Evolutionary conservation across 1,140 invertebrate genomes (phyloP).

Genomic region (Pristionchus pacificus): DNA sequence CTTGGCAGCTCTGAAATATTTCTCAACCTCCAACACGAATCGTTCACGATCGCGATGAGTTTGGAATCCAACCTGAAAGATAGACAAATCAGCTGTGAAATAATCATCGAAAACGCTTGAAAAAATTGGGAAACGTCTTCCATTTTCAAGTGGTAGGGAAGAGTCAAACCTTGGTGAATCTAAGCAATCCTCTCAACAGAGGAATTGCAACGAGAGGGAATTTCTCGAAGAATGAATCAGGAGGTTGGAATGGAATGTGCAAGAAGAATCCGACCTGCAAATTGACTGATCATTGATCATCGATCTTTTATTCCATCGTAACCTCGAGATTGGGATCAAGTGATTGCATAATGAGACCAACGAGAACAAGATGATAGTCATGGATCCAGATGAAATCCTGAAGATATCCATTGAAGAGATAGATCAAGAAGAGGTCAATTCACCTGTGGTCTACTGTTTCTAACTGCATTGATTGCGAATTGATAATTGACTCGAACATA

Average conservation of each 20-base stretch:
- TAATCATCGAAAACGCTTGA: constrained; percentile 22
- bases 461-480: constrained; percentile 54
- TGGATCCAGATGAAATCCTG: constrained; percentile 57
- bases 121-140: constrained; percentile 18
- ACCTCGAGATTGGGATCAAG: constrained; percentile 52
- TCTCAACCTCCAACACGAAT: constrained; percentile 47
- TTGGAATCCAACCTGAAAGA: constrained; percentile 52
- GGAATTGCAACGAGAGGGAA: constrained; percentile 46
- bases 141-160: constrained; percentile 8
- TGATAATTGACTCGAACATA: constrained; percentile 57
- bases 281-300: neutral
- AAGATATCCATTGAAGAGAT: constrained; percentile 23
- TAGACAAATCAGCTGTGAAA: constrained; percentile 28
- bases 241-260: constrained; percentile 57
- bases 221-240: constrained; percentile 54
- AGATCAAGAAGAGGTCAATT: neutral
- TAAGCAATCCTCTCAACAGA: constrained; percentile 47
- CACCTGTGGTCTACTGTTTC: constrained; percentile 52
- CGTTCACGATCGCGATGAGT: constrained; percentile 52
- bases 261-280: constrained; percentile 52
- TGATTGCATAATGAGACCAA: constrained; percentile 55
- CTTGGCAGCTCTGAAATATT: constrained; percentile 45
- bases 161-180: constrained; percentile 52
- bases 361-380: constrained; percentile 56
- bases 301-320: neutral